Percentiles rank a stretch among this genome's conserved stretches.
These are phyloP conservation scores for Hepsetus odoe DNA, from an alignment of 2,113 vertebrate species.

Conservation along the genomic window DNA sequence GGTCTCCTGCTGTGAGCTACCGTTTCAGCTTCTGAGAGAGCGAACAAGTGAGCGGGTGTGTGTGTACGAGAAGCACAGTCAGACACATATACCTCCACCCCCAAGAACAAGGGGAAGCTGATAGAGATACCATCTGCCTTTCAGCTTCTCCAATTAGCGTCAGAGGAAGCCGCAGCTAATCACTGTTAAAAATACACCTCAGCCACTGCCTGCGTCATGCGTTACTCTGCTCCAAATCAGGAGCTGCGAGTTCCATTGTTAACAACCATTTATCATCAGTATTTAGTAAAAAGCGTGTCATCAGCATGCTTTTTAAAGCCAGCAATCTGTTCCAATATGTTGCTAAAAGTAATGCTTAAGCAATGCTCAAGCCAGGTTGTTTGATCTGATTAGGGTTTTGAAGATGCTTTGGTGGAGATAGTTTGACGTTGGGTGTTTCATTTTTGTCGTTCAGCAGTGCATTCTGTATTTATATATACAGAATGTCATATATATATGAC, in stretches of 20 bases:
- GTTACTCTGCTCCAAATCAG: slow-evolving; percentile 14
- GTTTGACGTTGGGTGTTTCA: too few species aligned
- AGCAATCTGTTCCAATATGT: not conserved
- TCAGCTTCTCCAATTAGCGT: slow-evolving; percentile 44
- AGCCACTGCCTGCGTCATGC: not conserved
- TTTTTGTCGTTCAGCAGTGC: too few species aligned
- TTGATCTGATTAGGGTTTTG: not conserved
- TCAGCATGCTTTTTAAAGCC: slow-evolving; percentile 24
- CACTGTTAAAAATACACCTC: slow-evolving; percentile 45
- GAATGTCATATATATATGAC: too few species aligned
- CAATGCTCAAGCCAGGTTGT: not conserved
- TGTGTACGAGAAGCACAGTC: slow-evolving; percentile 10
- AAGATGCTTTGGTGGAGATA: not conserved
- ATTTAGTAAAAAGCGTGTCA: slow-evolving; percentile 22
- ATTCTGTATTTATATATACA: too few species aligned
- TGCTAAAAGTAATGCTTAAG: not conserved
- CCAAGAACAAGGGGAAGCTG: slow-evolving; percentile 40
- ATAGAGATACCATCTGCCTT: slow-evolving; percentile 48
- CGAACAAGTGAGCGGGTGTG: not conserved
- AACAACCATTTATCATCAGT: slow-evolving; percentile 30
- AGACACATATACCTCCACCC: slow-evolving; percentile 29
- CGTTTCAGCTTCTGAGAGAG: slow-evolving; percentile 33
- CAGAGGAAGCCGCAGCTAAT: slow-evolving; percentile 42
- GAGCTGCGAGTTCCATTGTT: slow-evolving; percentile 2
- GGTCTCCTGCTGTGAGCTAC: slow-evolving; percentile 39